Conservation (phyloP, 2,888 invertebrate genomes). For the Drosophila helvetica region DNA sequence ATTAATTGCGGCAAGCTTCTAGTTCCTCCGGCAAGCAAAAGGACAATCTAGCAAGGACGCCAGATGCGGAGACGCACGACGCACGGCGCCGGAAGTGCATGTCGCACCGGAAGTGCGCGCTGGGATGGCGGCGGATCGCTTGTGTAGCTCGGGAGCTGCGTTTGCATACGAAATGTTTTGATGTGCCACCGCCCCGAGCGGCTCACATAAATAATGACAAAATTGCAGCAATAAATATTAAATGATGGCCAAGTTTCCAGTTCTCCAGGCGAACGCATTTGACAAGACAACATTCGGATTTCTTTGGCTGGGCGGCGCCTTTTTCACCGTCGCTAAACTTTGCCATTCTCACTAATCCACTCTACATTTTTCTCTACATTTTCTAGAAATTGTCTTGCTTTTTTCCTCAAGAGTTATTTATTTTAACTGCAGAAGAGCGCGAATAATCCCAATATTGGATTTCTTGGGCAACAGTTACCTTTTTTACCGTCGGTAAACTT, state of each 20-base stretch:
- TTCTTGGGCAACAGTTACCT: too few relatives aligned
- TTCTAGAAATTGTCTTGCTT: too few relatives aligned
- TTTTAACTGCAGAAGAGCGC: too few relatives aligned
- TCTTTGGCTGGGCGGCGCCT: neutral
- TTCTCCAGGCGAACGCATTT: conserved; percentile 22
- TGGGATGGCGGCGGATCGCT: neutral
- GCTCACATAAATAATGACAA: conserved; percentile 61
- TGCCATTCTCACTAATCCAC: too few relatives aligned
- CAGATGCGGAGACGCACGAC: conserved; percentile 47
- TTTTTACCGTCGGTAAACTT: too few relatives aligned
- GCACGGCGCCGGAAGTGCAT: conserved; percentile 74
- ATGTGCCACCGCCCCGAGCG: conserved; percentile 41
- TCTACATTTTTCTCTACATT: too few relatives aligned
- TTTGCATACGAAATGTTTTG: conserved; percentile 71
- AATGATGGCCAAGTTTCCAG: conserved; percentile 49
- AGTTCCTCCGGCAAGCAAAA: conserved; percentile 48
- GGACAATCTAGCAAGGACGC: conserved; percentile 49
- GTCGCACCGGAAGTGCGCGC: conserved; percentile 66
- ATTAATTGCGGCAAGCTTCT: conserved; percentile 68
- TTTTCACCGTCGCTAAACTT: too few relatives aligned
- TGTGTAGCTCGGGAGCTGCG: conserved; percentile 35
- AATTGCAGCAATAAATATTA: conserved; percentile 54
- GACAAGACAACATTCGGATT: neutral
- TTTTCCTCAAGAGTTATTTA: too few relatives aligned
- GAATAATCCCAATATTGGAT: too few relatives aligned